Base-by-base conservation (phyloP, 2,113 vertebrate species). In the Amphilophus citrinellus region DNA sequence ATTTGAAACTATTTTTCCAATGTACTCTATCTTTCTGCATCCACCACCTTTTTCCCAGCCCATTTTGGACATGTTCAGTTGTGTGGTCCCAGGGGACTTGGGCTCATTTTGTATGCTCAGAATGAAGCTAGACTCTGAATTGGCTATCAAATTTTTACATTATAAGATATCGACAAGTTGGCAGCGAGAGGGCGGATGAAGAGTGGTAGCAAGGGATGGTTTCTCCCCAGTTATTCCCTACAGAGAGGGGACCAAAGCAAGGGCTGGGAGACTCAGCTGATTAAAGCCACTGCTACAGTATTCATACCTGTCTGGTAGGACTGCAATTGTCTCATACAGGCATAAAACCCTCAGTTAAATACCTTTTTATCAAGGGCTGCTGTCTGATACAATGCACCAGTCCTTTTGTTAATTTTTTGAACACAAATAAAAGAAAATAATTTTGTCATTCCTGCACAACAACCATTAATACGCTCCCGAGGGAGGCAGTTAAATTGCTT, bases 101-200 rank as follows among this genome's bases (percentile, higher is more conserved):
- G 60, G 76, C 85, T 92, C 88, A 91, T 94, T 94, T 63, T 73
- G 82, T 90, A 94, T 94, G 93, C 93, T 87, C 84, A 10, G 77
- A 79, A 65, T 77, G 84, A 86, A 76, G 79, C 82, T 15, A 1
- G 44, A 32, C 76, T 84, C 82, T 81, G 91, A 95, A 95, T 94
- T 91, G 92, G 87, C 93, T 92, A 94, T 93, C 93, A 93, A 71
- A 89, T 90, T 90, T 93, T 92, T 92, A 93, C 92, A 90, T 95
- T 91, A 94, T 91, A 91, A 87, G 86, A 90, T 95, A 95, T 95
- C 93, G 94, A 95, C 94, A 92, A 89, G 89, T 84, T 73, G 87
- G 88, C 65, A 47, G 87, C 22, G 85, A n/a, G 3, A 58, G 82
- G 87, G 68, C 68, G 76, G 79, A 61, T 27, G 80, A 53, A 63